Conservation (phyloP, 2,113 vertebrate genomes). For the Sula dactylatra region DNA sequence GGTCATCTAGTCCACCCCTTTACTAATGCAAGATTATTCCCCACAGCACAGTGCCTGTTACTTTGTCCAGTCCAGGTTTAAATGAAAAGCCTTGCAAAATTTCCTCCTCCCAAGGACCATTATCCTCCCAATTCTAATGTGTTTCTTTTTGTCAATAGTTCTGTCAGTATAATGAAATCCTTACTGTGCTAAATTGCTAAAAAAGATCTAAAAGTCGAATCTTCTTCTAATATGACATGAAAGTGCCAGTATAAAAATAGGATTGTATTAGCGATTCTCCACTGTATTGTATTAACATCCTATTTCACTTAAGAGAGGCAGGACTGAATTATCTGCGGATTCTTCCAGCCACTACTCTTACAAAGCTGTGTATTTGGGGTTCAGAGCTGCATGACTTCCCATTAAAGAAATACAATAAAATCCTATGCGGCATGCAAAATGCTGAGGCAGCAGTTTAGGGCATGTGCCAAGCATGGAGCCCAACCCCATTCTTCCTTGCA, state of each 20-base stretch:
- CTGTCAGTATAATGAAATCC: slow-evolving; percentile 74
- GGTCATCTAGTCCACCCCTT: slow-evolving; percentile 53
- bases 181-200: slow-evolving; percentile 69
- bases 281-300: slow-evolving; percentile 69
- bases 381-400: slow-evolving; percentile 35
- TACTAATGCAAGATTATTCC: slow-evolving; percentile 55
- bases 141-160: slow-evolving; percentile 66
- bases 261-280: slow-evolving; percentile 62
- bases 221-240: slow-evolving; percentile 65
- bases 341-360: slow-evolving; percentile 51
- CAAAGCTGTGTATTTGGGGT: slow-evolving; percentile 57
- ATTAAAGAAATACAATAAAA: slow-evolving; percentile 41
- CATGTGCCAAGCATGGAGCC: not conserved
- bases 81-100: slow-evolving; percentile 66
- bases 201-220: slow-evolving; percentile 73
- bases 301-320: slow-evolving; percentile 58
- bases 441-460: slow-evolving; percentile 10
- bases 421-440: not conserved
- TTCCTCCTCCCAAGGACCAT: slow-evolving; percentile 58
- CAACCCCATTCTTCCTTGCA: not conserved
- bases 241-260: slow-evolving; percentile 61
- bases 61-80: slow-evolving; percentile 60
- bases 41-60: slow-evolving; percentile 39
- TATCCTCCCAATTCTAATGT: slow-evolving; percentile 63
- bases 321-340: slow-evolving; percentile 62